Evolutionary conservation across 1,140 invertebrate species (phyloP).

Genomic region (Scaptomyza pallida): DNA sequence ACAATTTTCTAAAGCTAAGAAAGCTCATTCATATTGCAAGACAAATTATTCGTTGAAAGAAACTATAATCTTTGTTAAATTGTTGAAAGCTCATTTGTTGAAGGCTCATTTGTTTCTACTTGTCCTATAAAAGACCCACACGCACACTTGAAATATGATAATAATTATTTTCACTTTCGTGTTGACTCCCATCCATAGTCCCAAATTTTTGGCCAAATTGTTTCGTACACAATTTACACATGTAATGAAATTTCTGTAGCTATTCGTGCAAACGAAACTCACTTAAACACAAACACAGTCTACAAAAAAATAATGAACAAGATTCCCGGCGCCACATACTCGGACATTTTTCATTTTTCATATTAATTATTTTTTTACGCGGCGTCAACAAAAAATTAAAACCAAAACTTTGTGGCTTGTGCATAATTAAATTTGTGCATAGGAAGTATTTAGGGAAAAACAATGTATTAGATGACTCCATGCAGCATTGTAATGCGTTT

Average conservation of each 20-base stretch:
- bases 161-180: constrained; percentile 34
- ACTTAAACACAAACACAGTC: neutral
- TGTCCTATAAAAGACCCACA: constrained; percentile 2
- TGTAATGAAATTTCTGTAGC: constrained; percentile 73
- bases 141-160: constrained; percentile 13
- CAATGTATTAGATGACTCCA: constrained; percentile 17
- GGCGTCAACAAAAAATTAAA: constrained; percentile 4
- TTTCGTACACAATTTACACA: constrained; percentile 64
- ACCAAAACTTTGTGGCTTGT: constrained; percentile 27
- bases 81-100: constrained; percentile 14
- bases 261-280: constrained; percentile 31
- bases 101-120: constrained; percentile 12
- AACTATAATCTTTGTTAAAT: neutral
- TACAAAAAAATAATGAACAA: neutral
- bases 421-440: constrained; percentile 69
- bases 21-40: too few species aligned
- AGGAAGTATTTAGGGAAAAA: constrained; percentile 4
- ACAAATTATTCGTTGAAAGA: neutral
- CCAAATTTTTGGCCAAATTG: constrained; percentile 47
- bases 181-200: neutral
- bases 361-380: constrained; percentile 64
- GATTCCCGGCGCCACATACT: constrained; percentile 52
- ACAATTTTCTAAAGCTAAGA: too few species aligned
- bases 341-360: constrained; percentile 53
- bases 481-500: constrained; percentile 57